Percentiles rank a stretch among this genome's conserved stretches.
Evolutionary conservation across 2,888 invertebrate species (phyloP).

Genomic region (Yponomeuta plumbellus): DNA sequence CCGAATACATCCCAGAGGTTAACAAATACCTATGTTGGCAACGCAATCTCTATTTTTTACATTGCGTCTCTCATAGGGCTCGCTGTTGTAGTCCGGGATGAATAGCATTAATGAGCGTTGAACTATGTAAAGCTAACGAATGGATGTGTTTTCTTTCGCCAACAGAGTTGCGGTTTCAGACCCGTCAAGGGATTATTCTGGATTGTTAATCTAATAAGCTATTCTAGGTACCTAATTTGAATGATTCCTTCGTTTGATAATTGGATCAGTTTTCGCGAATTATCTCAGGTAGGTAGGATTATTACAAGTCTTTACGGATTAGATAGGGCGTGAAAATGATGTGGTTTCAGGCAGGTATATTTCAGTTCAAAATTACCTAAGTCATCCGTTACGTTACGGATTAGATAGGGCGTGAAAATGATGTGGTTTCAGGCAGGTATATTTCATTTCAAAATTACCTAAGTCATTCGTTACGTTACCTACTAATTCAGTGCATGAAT

Average conservation of each 20-base stretch:
- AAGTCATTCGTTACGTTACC: no score
- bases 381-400: no score
- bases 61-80: no score
- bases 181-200: constrained; percentile 38
- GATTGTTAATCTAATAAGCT: constrained; percentile 35
- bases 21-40: neutral
- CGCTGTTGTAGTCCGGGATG: no score
- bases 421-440: no score
- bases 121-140: neutral
- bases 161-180: constrained; percentile 36
- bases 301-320: no score
- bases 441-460: no score
- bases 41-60: no score
- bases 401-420: neutral
- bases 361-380: no score
- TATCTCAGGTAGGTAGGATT: neutral
- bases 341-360: no score
- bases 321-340: neutral
- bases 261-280: constrained; percentile 23
- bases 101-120: neutral
- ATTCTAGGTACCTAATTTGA: constrained; percentile 39
- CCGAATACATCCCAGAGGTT: constrained; percentile 32
- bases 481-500: no score
- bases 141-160: constrained; percentile 7
- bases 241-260: constrained; percentile 25